These are phyloP conservation scores for Temnothorax longispinosus DNA, from an alignment of 1,140 invertebrate species.

Conservation along the genomic window DNA sequence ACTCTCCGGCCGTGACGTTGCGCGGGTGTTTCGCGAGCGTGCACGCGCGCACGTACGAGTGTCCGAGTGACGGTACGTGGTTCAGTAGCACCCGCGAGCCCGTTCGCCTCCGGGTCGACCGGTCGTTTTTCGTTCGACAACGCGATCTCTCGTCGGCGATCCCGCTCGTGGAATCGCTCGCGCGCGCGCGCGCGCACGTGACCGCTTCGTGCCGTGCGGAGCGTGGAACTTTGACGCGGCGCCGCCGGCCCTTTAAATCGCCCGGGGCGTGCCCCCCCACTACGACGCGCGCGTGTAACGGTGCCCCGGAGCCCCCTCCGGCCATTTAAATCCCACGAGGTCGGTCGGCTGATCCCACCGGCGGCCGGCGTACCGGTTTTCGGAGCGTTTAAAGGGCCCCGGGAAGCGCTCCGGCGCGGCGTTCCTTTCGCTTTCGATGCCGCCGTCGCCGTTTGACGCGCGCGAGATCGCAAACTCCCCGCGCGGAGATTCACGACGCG, in stretches of 20 bases:
- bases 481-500: constrained; percentile 39
- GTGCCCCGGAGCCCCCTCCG: not conserved
- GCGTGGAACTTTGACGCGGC: constrained; percentile 55
- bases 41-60: too few species aligned
- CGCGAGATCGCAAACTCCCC: constrained; percentile 36
- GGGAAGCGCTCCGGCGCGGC: not conserved
- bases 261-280: constrained; percentile 12
- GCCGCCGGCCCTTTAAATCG: constrained; percentile 61
- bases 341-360: not conserved
- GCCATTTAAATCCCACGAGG: constrained; percentile 57
- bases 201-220: not conserved
- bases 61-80: too few species aligned
- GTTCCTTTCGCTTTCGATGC: not conserved
- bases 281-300: constrained; percentile 9
- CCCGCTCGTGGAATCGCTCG: too few species aligned
- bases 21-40: not conserved
- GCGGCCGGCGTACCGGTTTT: not conserved
- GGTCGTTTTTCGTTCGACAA: not conserved
- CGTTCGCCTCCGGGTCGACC: too few species aligned
- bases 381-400: constrained; percentile 35
- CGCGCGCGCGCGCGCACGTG: too few species aligned
- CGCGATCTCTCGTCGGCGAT: not conserved
- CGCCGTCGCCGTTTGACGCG: constrained; percentile 11
- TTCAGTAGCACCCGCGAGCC: too few species aligned
- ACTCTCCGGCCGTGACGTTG: not conserved